Conservation (phyloP, 2,888 invertebrate genomes). For the Trichopoda pennipes region DNA sequence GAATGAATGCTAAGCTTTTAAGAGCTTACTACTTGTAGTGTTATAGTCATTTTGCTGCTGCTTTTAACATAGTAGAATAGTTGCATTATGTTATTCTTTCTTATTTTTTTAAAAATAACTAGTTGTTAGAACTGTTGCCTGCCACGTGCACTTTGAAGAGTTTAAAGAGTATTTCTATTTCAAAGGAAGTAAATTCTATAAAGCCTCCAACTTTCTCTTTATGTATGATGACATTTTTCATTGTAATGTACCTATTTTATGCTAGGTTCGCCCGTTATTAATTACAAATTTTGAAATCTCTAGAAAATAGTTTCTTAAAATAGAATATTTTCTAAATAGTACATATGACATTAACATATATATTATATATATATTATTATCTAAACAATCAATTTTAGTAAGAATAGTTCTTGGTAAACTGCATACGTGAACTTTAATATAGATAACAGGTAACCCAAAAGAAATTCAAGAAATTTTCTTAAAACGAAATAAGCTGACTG, state of each 20-base stretch:
- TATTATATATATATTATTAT: no score
- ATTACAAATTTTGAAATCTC: not conserved
- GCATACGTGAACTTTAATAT: no score
- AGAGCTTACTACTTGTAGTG: constrained; percentile 25
- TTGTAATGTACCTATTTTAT: constrained; percentile 8
- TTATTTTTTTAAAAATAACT: constrained; percentile 41
- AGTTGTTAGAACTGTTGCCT: constrained; percentile 31
- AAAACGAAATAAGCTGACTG: no score
- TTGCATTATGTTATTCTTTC: constrained; percentile 2
- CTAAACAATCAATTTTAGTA: no score
- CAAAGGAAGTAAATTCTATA: constrained; percentile 43
- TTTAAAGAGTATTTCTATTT: constrained; percentile 20
- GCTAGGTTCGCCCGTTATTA: constrained; percentile 1
- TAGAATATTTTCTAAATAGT: no score
- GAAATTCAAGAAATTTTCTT: no score
- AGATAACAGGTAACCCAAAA: no score
- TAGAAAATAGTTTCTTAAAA: not conserved
- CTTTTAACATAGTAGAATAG: not conserved
- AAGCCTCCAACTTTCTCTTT: constrained; percentile 50
- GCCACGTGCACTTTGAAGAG: constrained; percentile 39
- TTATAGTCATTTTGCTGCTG: no score
- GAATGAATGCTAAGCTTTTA: constrained; percentile 47
- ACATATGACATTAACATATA: no score
- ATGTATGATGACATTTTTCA: constrained; percentile 26
- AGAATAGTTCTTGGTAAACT: no score